A percentile compares a stretch with the other conserved stretches of the same genome.
Conservation (phyloP, 64 coral and sea anemone species). For the Anthopleura sola region DNA sequence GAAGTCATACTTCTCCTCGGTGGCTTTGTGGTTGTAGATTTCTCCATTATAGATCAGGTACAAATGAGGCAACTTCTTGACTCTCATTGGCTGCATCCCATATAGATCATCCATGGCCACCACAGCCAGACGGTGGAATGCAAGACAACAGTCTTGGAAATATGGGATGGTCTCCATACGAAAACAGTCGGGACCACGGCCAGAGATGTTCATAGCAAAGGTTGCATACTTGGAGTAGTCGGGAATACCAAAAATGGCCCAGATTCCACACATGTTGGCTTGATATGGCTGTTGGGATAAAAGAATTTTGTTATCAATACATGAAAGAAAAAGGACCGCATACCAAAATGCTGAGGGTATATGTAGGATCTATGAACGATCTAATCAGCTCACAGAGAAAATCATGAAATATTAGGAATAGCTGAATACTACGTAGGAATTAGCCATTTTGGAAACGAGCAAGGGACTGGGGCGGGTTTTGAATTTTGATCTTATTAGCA, state of each 20-base stretch:
- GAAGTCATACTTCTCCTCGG: conserved; percentile 67
- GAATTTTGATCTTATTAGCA: too few relatives aligned
- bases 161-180: conserved; percentile 94
- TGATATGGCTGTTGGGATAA: neutral
- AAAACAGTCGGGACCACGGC: conserved; percentile 92
- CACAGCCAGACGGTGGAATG: conserved; percentile 87
- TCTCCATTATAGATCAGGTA: conserved; percentile 96
- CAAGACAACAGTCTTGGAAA: conserved; percentile 83
- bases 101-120: conserved; percentile 87
- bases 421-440: too few relatives aligned
- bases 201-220: conserved; percentile 76
- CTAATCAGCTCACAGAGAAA: too few relatives aligned
- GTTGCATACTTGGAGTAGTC: conserved; percentile 81
- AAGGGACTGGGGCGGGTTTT: too few relatives aligned
- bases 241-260: conserved; percentile 95
- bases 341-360: too few relatives aligned
- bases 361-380: too few relatives aligned
- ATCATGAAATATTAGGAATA: too few relatives aligned
- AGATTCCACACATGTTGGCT: conserved; percentile 94
- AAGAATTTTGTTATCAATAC: neutral
- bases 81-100: conserved; percentile 99
- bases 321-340: too few relatives aligned
- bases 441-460: too few relatives aligned
- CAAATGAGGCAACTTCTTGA: conserved; percentile 77
- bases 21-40: conserved; percentile 92